phyloP scores from a whole-genome alignment of 2,888 invertebrate genomes.

The Leptopilina myrica region DNA sequence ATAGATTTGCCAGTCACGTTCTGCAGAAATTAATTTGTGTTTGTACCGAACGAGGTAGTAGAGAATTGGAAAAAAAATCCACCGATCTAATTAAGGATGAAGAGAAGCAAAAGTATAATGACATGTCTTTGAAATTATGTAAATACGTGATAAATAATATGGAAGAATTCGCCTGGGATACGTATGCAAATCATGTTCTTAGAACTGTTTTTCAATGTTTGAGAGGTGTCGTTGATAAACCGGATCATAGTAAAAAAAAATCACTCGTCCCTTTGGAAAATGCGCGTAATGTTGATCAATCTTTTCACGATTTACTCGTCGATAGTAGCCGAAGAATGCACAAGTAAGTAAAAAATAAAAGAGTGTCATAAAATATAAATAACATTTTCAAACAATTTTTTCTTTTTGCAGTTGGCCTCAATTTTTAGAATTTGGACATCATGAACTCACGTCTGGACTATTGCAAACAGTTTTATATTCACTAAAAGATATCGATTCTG shows the following conservation, averaged over 20 bases:
- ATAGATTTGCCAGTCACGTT: slow-evolving; percentile 89
- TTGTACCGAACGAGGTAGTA: slow-evolving; percentile 78
- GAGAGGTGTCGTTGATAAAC: slow-evolving; percentile 80
- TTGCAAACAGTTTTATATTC: slow-evolving; percentile 83
- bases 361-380: not conserved
- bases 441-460: slow-evolving; percentile 85
- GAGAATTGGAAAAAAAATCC: slow-evolving; percentile 60
- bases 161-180: slow-evolving; percentile 89
- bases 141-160: slow-evolving; percentile 90
- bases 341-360: slow-evolving; percentile 54
- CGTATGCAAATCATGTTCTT: slow-evolving; percentile 87
- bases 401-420: slow-evolving; percentile 82
- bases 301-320: slow-evolving; percentile 75
- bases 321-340: slow-evolving; percentile 77
- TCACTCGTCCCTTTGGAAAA: slow-evolving; percentile 48
- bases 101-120: slow-evolving; percentile 77
- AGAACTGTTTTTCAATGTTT: slow-evolving; percentile 85
- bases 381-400: not conserved
- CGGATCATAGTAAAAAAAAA: slow-evolving; percentile 52
- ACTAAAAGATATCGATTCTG: slow-evolving; percentile 80
- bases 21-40: slow-evolving; percentile 83
- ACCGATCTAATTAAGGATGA: slow-evolving; percentile 48
- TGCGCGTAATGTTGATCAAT: slow-evolving; percentile 71
- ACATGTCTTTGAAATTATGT: slow-evolving; percentile 84
- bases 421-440: slow-evolving; percentile 84